These are phyloP conservation scores for Bubalus kerabau DNA, from an alignment of 2,113 vertebrate genomes.

Conservation along the genomic window DNA sequence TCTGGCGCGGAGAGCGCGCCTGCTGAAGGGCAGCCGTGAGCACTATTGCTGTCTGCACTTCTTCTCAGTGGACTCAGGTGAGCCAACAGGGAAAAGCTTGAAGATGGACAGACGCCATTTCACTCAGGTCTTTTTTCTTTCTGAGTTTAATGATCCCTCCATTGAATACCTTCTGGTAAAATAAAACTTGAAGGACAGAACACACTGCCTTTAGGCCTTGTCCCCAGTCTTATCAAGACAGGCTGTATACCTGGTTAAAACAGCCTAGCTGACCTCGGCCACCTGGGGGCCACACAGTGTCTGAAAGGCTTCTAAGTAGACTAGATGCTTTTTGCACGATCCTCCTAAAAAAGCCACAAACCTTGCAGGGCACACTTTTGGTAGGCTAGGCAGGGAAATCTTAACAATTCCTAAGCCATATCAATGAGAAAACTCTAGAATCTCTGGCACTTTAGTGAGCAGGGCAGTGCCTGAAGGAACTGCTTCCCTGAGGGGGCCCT, in stretches of 20 bases:
- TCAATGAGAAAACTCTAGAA: not conserved
- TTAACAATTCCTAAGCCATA: not conserved
- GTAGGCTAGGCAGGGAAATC: not conserved
- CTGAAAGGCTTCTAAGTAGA: not conserved
- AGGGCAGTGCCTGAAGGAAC: not conserved
- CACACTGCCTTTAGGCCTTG: not conserved
- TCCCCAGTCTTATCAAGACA: not conserved
- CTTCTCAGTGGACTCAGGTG: not conserved
- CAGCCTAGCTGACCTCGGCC: not conserved
- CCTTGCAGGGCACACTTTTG: not conserved
- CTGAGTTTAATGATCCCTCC: not conserved
- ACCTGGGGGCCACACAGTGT: not conserved
- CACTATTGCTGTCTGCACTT: rapidly evolving
- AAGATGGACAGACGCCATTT: not conserved
- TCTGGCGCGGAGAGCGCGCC: not conserved
- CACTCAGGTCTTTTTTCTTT: not conserved
- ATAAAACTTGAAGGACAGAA: not conserved
- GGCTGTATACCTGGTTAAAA: not conserved
- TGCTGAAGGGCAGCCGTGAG: not conserved
- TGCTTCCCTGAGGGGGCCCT: not conserved
- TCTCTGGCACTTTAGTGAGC: rapidly evolving
- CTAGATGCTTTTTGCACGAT: not conserved
- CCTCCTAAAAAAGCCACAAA: not conserved
- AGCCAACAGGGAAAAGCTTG: not conserved
- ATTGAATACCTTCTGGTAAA: not conserved